Percentiles rank a stretch among this genome's conserved stretches.
Conservation (phyloP, 2,888 invertebrate species). For the Pristionchus maxplancki region DNA sequence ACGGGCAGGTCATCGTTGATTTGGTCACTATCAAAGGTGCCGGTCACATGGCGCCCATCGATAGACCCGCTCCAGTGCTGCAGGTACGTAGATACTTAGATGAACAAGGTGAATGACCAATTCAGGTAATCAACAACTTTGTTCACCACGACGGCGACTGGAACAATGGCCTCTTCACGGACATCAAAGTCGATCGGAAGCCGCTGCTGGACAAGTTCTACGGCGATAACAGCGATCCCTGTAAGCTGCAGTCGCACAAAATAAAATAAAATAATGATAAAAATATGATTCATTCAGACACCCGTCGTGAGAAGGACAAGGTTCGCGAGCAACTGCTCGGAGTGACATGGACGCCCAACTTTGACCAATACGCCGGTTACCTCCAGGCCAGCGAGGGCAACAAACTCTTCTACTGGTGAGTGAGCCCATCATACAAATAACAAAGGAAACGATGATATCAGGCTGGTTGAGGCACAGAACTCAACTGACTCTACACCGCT, state of each 20-base stretch:
- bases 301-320: neutral
- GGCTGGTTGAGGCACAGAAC: conserved; percentile 79
- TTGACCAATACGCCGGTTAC: conserved; percentile 80
- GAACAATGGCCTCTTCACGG: too few species aligned
- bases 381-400: conserved; percentile 70
- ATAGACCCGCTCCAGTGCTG: conserved; percentile 87
- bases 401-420: conserved; percentile 77
- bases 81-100: too few species aligned
- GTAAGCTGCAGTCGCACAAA: neutral
- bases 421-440: too few species aligned
- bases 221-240: neutral
- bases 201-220: neutral
- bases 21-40: conserved; percentile 80
- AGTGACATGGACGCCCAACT: conserved; percentile 70
- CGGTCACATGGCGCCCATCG: conserved; percentile 88
- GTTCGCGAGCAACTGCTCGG: conserved; percentile 66
- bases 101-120: too few species aligned
- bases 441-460: conserved; percentile 58
- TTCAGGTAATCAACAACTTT: conserved; percentile 82
- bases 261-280: neutral
- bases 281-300: neutral
- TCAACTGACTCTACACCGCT: conserved; percentile 55
- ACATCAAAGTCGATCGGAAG: too few species aligned
- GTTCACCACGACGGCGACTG: neutral
- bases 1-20: too few species aligned